Percentiles rank a stretch among this genome's conserved stretches.
Conservation (phyloP, 2,797 vertebrate species). For the Oophaga sylvatica region DNA sequence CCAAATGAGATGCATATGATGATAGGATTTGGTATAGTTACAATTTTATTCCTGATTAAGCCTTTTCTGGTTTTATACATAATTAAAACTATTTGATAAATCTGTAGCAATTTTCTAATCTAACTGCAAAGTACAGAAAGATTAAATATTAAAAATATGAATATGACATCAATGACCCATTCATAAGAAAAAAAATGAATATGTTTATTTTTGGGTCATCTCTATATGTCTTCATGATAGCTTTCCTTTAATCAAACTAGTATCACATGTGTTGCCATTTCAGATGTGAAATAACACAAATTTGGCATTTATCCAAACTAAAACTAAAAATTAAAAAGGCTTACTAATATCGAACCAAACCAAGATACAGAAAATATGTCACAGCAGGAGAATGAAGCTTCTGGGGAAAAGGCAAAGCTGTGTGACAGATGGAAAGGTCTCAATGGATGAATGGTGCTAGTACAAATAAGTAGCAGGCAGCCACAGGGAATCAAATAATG, state of each 20-base stretch:
- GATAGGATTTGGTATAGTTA: not conserved
- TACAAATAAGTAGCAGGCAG: slow-evolving; percentile 80
- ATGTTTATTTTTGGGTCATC: not conserved
- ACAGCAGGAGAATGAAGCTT: slow-evolving; percentile 78
- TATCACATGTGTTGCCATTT: slow-evolving; percentile 40
- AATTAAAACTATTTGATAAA: not conserved
- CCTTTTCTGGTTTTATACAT: not conserved
- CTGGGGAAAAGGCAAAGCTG: slow-evolving; percentile 81
- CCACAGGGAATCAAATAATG: slow-evolving; percentile 84
- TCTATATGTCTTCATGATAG: slow-evolving; percentile 17
- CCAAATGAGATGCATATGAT: not conserved
- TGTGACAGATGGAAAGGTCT: slow-evolving; percentile 90
- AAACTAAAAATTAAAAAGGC: slow-evolving; percentile 64
- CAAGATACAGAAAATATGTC: slow-evolving; percentile 75
- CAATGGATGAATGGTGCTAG: slow-evolving; percentile 87
- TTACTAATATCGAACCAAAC: slow-evolving; percentile 68
- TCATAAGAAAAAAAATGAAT: not conserved
- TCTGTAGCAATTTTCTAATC: not conserved
- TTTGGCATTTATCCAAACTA: slow-evolving; percentile 59
- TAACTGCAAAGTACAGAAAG: not conserved
- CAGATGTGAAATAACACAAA: slow-evolving; percentile 53
- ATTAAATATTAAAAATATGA: not conserved
- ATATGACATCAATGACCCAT: not conserved
- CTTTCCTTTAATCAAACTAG: slow-evolving; percentile 51
- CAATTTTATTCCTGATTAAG: not conserved